Evolutionary conservation across 2,888 invertebrate genomes (phyloP).

Genomic region (Drosophila diplacantha): DNA sequence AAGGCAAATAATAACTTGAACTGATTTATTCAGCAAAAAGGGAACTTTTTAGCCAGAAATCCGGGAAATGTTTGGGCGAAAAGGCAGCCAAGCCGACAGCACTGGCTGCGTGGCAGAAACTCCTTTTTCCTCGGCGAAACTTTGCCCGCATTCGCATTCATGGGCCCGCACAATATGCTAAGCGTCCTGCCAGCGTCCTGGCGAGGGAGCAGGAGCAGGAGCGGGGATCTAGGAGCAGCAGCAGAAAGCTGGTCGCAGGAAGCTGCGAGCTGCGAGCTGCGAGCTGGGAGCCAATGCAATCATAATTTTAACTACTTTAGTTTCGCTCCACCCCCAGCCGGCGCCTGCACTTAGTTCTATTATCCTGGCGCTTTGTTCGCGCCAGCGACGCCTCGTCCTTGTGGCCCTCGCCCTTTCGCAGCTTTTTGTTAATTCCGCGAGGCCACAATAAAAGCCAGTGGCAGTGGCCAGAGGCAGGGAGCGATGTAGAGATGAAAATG

Average conservation of each 20-base stretch:
- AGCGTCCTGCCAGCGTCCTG: slow-evolving; percentile 40
- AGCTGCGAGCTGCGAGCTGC: background rate
- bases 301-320: slow-evolving; percentile 71
- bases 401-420: background rate
- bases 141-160: slow-evolving; percentile 62
- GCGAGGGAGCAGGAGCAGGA: slow-evolving; percentile 1
- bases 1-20: background rate
- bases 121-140: slow-evolving; percentile 18
- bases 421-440: slow-evolving; percentile 57
- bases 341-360: slow-evolving; percentile 63
- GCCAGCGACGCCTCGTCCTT: slow-evolving; percentile 19
- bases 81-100: slow-evolving; percentile 1
- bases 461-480: slow-evolving; percentile 15
- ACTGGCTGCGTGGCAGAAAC: background rate
- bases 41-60: background rate
- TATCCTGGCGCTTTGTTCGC: slow-evolving; percentile 57
- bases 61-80: background rate
- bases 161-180: slow-evolving; percentile 62
- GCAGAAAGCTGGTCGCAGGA: too few relatives aligned
- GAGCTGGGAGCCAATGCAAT: slow-evolving; percentile 61
- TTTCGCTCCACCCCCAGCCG: slow-evolving; percentile 48
- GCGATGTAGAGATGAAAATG: slow-evolving; percentile 44
- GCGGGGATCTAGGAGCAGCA: slow-evolving; percentile 1
- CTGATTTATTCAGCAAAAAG: background rate
- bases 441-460: slow-evolving; percentile 54